A percentile compares a stretch with the other conserved stretches of the same genome.
Evolutionary conservation across 1,140 invertebrate species (phyloP).

Genomic region (Campoletis sonorensis): DNA sequence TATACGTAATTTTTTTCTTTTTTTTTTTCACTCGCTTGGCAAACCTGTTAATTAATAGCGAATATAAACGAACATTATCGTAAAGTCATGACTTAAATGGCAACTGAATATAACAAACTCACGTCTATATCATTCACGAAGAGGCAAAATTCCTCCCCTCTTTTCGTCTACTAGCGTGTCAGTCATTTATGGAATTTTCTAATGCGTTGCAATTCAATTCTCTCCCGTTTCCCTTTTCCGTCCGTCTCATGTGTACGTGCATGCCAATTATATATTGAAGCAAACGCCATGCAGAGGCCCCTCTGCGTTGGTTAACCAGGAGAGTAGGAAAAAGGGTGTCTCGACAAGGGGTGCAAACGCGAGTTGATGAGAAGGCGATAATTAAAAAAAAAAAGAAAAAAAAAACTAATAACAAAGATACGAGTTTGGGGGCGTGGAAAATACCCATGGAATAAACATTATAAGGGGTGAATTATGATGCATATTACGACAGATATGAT

Average conservation of each 20-base stretch:
- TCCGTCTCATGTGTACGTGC: not conserved
- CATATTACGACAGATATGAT: slow-evolving; percentile 23
- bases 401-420: slow-evolving; percentile 35
- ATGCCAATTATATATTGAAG: slow-evolving; percentile 8
- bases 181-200: not conserved
- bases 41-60: no score
- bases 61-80: no score
- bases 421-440: not conserved
- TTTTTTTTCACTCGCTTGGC: no score
- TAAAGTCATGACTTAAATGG: no score
- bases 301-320: no score
- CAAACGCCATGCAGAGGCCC: not conserved
- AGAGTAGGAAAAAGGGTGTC: slow-evolving; percentile 6
- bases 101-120: not conserved
- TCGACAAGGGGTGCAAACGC: not conserved
- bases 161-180: not conserved
- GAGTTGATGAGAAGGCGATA: slow-evolving; percentile 19
- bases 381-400: slow-evolving; percentile 30
- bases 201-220: not conserved
- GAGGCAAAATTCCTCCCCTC: not conserved
- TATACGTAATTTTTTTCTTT: no score
- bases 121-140: no score
- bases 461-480: not conserved
- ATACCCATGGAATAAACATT: no score
- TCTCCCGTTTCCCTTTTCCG: not conserved